phyloP scores from a whole-genome alignment of 1,140 invertebrate species.

The Planococcus citri region DNA sequence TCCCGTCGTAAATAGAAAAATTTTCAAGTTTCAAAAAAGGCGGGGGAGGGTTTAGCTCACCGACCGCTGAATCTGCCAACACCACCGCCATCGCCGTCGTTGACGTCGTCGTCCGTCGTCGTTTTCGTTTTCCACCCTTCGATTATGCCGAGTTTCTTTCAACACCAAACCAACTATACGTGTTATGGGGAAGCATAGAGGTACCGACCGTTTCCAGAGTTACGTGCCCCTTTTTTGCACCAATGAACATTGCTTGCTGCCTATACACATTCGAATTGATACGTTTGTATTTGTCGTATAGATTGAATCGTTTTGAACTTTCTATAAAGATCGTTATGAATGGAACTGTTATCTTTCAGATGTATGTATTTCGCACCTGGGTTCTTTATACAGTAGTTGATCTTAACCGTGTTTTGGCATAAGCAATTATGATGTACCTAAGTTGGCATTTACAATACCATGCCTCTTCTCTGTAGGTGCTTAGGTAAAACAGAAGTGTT shows the following conservation, averaged over 20 bases:
- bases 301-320: conserved; percentile 13
- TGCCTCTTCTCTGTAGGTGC: no score
- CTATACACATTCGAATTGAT: background rate
- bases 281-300: conserved; percentile 15
- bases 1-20: background rate
- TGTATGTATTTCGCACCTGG: background rate
- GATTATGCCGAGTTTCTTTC: conserved; percentile 2
- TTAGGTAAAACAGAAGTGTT: no score
- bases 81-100: no score
- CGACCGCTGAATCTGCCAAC: no score
- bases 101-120: no score
- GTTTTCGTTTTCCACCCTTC: background rate
- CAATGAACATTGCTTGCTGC: background rate
- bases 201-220: background rate
- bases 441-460: no score
- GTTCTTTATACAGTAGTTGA: background rate
- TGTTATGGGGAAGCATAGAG: background rate
- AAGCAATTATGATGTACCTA: background rate
- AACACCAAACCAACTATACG: background rate
- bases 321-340: background rate
- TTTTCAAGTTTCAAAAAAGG: conserved; percentile 13
- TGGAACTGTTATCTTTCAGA: background rate
- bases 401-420: background rate
- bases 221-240: background rate
- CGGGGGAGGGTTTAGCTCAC: background rate